Conservation (phyloP, 2,888 invertebrate species). For the Ochropleura plecta region DNA sequence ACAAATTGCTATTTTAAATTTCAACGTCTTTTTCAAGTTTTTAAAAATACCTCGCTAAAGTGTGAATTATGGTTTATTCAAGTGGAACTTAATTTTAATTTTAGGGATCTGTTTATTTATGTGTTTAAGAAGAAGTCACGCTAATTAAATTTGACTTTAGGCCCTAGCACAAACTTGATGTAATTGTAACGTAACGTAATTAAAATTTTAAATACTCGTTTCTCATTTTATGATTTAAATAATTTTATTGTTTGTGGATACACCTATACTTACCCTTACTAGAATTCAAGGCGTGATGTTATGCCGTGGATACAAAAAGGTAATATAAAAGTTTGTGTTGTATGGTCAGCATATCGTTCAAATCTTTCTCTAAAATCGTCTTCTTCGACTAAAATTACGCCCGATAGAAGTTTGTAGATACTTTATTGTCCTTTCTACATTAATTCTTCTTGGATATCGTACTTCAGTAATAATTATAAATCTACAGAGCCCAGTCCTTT, state of each 20-base stretch:
- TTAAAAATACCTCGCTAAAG: neutral
- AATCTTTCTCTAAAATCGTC: neutral
- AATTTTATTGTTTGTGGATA: too few relatives aligned
- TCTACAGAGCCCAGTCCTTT: constrained; percentile 16
- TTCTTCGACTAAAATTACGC: neutral
- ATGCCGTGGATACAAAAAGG: neutral
- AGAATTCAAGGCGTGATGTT: too few relatives aligned
- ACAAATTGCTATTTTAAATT: constrained; percentile 1
- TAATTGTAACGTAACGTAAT: too few relatives aligned
- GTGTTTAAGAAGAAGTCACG: too few relatives aligned
- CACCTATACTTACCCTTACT: too few relatives aligned
- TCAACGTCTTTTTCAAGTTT: constrained; percentile 6
- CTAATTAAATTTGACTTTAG: neutral
- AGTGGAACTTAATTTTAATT: neutral
- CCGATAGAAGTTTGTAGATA: neutral
- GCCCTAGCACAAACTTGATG: too few relatives aligned
- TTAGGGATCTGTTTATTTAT: neutral
- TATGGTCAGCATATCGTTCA: neutral
- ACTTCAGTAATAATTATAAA: constrained; percentile 29
- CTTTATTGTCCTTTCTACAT: neutral
- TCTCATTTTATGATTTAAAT: too few relatives aligned
- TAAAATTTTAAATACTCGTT: too few relatives aligned
- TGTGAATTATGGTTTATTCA: neutral
- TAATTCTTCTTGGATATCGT: neutral
- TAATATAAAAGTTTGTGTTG: neutral